Evolutionary conservation across 2,888 invertebrate genomes (phyloP).

Genomic region (Sminthurinus aureus): DNA sequence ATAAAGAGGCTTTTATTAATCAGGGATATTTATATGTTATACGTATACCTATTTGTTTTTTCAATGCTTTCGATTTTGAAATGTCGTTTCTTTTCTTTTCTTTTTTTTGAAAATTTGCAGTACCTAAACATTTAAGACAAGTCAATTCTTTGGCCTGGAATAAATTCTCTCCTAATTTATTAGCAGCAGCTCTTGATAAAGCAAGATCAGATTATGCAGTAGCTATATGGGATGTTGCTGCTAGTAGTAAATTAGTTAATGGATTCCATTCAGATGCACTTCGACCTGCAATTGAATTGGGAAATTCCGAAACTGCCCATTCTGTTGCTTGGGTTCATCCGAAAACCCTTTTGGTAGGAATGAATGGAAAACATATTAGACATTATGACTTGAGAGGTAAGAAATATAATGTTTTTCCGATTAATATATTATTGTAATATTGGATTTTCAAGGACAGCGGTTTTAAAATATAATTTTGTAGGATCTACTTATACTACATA

Average conservation of each 20-base stretch:
- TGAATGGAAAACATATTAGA: conserved; percentile 87
- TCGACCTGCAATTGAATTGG: conserved; percentile 77
- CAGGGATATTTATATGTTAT: too few species aligned
- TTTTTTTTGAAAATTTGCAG: conserved; percentile 66
- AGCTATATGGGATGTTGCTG: conserved; percentile 84
- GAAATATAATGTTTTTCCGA: conserved; percentile 30
- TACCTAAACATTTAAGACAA: conserved; percentile 81
- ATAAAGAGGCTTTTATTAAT: too few species aligned
- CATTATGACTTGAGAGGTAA: conserved; percentile 89
- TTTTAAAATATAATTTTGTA: neutral
- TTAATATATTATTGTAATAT: conserved; percentile 4
- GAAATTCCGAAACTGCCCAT: conserved; percentile 82
- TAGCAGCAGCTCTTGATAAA: conserved; percentile 89
- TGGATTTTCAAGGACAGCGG: neutral
- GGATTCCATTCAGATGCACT: conserved; percentile 66
- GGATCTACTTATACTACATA: neutral
- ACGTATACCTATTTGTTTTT: too few species aligned
- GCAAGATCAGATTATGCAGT: conserved; percentile 88
- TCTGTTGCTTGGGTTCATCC: conserved; percentile 85
- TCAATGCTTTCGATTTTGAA: too few species aligned
- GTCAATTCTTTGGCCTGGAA: conserved; percentile 92
- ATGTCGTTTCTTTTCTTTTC: too few species aligned
- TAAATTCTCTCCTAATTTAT: conserved; percentile 78
- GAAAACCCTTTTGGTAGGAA: conserved; percentile 83
- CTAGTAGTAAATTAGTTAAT: conserved; percentile 62